Evolutionary conservation across 1,140 invertebrate genomes (phyloP).

Genomic region (Aricia agestis): DNA sequence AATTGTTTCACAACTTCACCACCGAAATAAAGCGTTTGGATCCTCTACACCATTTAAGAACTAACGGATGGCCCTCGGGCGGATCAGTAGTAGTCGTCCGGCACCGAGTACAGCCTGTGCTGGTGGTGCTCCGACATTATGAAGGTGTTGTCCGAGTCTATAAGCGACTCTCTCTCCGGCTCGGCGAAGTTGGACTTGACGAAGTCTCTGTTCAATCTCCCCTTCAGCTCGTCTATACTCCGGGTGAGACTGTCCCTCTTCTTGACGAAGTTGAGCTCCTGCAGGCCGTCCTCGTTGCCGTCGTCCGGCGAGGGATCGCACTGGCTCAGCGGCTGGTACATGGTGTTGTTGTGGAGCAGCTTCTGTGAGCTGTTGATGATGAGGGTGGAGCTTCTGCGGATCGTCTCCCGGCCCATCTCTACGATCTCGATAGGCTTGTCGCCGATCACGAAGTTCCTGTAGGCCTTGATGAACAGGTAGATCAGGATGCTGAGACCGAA

Average conservation of each 20-base stretch:
- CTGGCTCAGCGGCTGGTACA: slow-evolving; percentile 42
- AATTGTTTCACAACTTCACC: neutral
- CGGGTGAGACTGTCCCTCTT: slow-evolving; percentile 40
- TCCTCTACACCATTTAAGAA: slow-evolving; percentile 4
- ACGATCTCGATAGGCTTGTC: slow-evolving; percentile 83
- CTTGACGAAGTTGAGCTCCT: slow-evolving; percentile 45
- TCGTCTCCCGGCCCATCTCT: slow-evolving; percentile 83
- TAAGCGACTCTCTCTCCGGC: slow-evolving; percentile 50
- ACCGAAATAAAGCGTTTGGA: neutral
- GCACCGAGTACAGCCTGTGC: slow-evolving; percentile 43
- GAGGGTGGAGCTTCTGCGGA: slow-evolving; percentile 83
- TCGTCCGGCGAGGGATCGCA: slow-evolving; percentile 24
- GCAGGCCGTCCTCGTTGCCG: slow-evolving; percentile 29
- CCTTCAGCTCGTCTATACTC: slow-evolving; percentile 55
- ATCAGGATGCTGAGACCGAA: slow-evolving; percentile 80
- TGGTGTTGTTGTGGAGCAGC: slow-evolving; percentile 78
- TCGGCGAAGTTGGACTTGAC: slow-evolving; percentile 49
- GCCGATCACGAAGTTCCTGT: slow-evolving; percentile 85
- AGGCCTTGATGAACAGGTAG: slow-evolving; percentile 81
- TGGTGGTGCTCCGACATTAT: slow-evolving; percentile 55
- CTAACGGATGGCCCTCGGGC: slow-evolving; percentile 6
- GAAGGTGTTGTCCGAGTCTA: slow-evolving; percentile 57
- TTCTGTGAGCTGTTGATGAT: slow-evolving; percentile 83
- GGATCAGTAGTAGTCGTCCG: slow-evolving; percentile 37
- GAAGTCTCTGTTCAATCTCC: slow-evolving; percentile 48